Evolutionary conservation across 1,140 invertebrate species (phyloP).

Genomic region (Aporrectodea caliginosa): DNA sequence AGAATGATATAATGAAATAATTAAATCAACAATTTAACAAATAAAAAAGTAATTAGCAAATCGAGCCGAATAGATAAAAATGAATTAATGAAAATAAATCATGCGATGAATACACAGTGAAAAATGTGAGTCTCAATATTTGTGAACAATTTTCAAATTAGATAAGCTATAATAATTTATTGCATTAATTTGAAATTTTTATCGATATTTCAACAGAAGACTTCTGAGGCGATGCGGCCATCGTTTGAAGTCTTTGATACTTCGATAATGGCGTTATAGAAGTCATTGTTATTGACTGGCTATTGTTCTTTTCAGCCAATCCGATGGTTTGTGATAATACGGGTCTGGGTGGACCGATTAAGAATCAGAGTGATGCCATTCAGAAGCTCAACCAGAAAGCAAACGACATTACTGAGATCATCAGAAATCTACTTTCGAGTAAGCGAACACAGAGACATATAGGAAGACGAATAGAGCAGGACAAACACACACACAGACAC

Average conservation of each 20-base stretch:
- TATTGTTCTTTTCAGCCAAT: neutral
- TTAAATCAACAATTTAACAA: no score
- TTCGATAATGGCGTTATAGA: neutral
- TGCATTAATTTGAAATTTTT: no score
- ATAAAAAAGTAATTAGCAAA: no score
- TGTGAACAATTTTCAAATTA: no score
- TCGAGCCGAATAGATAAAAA: no score
- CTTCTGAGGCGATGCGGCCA: no score
- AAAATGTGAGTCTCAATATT: no score
- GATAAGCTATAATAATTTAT: no score
- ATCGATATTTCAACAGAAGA: no score
- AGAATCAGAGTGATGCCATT: neutral
- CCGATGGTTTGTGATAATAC: neutral
- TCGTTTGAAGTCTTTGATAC: neutral
- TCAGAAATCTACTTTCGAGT: neutral
- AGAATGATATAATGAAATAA: no score
- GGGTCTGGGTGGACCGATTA: neutral
- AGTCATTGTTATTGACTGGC: neutral
- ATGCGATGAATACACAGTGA: no score
- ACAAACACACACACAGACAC: neutral
- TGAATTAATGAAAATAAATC: no score
- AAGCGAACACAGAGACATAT: neutral
- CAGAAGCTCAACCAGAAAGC: neutral
- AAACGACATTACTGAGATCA: neutral
- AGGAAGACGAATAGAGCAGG: neutral